Evolutionary conservation across 2,888 invertebrate species (phyloP), one percentile per base, ranked within the genome.

Genomic region (Plemyria rubiginata): DNA sequence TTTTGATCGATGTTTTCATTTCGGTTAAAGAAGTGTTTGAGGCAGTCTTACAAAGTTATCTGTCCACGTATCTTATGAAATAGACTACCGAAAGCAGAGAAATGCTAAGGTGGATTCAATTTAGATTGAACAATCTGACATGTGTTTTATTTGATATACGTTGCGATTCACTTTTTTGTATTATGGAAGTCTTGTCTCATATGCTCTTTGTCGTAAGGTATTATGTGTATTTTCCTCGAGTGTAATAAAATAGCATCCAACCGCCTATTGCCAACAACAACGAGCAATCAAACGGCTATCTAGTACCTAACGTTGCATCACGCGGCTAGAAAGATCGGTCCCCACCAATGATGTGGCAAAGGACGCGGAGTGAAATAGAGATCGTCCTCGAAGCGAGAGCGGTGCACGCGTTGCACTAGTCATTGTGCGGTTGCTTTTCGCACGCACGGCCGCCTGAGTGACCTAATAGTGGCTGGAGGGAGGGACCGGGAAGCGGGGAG

Each of bases 301-400:
- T 83, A 81, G 77, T 81, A 79, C 71, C 79, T 73, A 81, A 80
- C 81, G 81, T 92, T 92, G 91, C 92, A 87, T 90, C 91, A 92
- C 84, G 79, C 82, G 82, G 88, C 87, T 90, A 90, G 91, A 90
- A 90, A 90, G 90, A 91, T 88, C 90, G 87, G 89, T 90, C 92
- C 92, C 92, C 92, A 87, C 92, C 91, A 90, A 79, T 85, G 86
- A 86, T 88, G 88, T 88, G 86, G 90, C 81, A 89, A 91, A 92
- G 92, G 91, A 92, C 92, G 91, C 86, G 78, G 73, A 91, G 89
- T 88, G 91, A 91, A 92, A 91, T 92, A 92, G 91, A 92, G 92
- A 89, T 92, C 91, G 92, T 92, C 92, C 92, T 92, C 92, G 92
- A 90, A 88, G 92, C 92, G 92, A 92, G 91, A 90, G 92, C 91